Evolutionary conservation across 1,140 invertebrate species (phyloP).

Genomic region (Plodia interpunctella): DNA sequence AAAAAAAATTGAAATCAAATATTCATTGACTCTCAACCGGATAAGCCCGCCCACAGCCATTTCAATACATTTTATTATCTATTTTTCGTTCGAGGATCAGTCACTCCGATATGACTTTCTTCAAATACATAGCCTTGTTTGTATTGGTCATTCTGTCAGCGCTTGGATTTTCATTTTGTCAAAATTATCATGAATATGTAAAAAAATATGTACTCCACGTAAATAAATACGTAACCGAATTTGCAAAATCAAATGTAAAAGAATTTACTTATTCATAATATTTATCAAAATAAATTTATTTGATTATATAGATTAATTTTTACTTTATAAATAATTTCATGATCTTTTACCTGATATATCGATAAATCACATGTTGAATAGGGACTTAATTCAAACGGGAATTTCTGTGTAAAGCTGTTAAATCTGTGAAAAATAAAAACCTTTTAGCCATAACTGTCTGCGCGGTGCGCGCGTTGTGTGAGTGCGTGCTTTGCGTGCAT

Average conservation of each 20-base stretch:
- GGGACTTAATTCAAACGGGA: constrained; percentile 54
- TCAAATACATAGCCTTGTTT: constrained; percentile 9
- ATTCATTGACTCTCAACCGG: constrained; percentile 77
- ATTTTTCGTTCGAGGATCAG: constrained; percentile 57
- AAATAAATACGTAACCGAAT: too few relatives aligned
- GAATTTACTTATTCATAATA: too few relatives aligned
- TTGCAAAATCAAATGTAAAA: too few relatives aligned
- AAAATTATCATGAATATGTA: neutral
- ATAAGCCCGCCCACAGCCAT: constrained; percentile 73
- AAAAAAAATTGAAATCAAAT: constrained; percentile 78
- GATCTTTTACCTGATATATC: neutral
- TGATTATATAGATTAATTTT: too few relatives aligned
- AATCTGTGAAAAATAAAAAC: constrained; percentile 62
- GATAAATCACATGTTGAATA: constrained; percentile 56
- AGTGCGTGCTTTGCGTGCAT: too few relatives aligned
- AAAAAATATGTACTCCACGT: too few relatives aligned
- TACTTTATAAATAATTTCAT: too few relatives aligned
- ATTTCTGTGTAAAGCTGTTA: constrained; percentile 68
- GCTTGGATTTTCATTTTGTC: neutral
- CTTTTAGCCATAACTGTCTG: constrained; percentile 70
- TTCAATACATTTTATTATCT: constrained; percentile 77
- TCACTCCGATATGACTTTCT: constrained; percentile 12
- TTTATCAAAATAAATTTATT: too few relatives aligned
- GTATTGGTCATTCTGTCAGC: neutral
- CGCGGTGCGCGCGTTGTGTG: too few relatives aligned